Conservation (phyloP, 2,797 vertebrate genomes). For the Uromys caudimaculatus region DNA sequence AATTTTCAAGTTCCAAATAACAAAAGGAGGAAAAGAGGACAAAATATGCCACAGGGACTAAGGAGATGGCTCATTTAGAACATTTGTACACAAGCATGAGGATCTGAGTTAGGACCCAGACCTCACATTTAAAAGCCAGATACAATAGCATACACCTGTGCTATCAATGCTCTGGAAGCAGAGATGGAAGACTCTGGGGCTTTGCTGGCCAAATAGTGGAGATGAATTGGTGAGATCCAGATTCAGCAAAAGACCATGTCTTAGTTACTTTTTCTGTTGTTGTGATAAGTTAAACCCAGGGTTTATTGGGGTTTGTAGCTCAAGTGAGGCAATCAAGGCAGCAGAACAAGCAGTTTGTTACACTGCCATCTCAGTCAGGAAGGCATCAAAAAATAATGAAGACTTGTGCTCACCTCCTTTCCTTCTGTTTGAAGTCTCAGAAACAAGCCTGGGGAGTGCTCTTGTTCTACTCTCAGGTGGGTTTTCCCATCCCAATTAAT, state of each 20-base stretch:
- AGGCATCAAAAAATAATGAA: too few relatives aligned
- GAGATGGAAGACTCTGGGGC: neutral
- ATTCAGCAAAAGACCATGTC: neutral
- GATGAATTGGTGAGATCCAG: neutral
- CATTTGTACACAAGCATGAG: neutral
- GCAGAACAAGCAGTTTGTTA: neutral
- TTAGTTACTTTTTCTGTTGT: neutral
- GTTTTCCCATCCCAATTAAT: neutral
- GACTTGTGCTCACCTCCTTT: neutral
- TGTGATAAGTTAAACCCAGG: neutral
- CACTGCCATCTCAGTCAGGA: neutral
- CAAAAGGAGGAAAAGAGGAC: neutral
- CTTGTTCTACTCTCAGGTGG: neutral
- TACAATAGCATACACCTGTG: neutral
- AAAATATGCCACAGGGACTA: neutral
- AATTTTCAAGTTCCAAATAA: slow-evolving; percentile 1
- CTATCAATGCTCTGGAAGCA: neutral
- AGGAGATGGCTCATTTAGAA: neutral
- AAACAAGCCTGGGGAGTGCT: neutral
- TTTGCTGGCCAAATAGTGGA: neutral
- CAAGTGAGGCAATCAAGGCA: neutral
- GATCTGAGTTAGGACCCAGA: neutral
- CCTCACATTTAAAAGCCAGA: neutral
- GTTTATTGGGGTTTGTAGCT: neutral
- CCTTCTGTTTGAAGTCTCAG: neutral